Evolutionary conservation across 1,140 invertebrate genomes (phyloP), one percentile per base, ranked within the genome.

Genomic region (Hyles vespertilio): DNA sequence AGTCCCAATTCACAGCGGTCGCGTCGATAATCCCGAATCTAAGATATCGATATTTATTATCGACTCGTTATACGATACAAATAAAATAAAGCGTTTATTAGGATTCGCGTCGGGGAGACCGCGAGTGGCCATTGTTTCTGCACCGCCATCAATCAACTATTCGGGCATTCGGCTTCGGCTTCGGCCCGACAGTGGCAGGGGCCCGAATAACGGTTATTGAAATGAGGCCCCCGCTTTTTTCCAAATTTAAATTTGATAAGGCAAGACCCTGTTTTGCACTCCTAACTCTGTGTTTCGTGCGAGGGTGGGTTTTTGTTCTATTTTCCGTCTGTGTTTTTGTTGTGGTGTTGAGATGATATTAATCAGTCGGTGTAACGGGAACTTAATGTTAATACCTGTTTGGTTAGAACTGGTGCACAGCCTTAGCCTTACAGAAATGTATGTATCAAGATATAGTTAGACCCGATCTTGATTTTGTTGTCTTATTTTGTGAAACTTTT

Each of bases 171-270:
- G 63, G 58, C 46, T 34, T 43, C 54, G 61, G 56, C 58, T 57
- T 49, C 58, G 55, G 65, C 49, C 61, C 34, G 63, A 45, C 50
- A 56, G 56, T 46, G 66, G 68, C 61, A 54, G 65, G 68, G 74
- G 67, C 63, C 65, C 65, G 74, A 79, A 79, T 88, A 88, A 88
- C 85, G 85, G 85, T 88, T 88, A 88, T 88, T 88, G 85, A 88
- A 88, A 88, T 88, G 82, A 70, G 67, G 76, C 70, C 76, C 77
- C 76, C 79, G 77, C 79, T 84, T 88, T 85, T 88, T 88, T 83
- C 73, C 74, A 79, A 88, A 88, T 88, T 86, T 88, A 88, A 88
- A 88, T 88, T 86, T 88, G 85, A 88, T 88, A 88, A 86, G 83
- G 82, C 81, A 71, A 84, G 77, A 70, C 75, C 78, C 80, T 78